Evolutionary conservation across 2,888 invertebrate species (phyloP), one percentile per base, ranked within the genome.

Genomic region (Amphiduros pacificus): DNA sequence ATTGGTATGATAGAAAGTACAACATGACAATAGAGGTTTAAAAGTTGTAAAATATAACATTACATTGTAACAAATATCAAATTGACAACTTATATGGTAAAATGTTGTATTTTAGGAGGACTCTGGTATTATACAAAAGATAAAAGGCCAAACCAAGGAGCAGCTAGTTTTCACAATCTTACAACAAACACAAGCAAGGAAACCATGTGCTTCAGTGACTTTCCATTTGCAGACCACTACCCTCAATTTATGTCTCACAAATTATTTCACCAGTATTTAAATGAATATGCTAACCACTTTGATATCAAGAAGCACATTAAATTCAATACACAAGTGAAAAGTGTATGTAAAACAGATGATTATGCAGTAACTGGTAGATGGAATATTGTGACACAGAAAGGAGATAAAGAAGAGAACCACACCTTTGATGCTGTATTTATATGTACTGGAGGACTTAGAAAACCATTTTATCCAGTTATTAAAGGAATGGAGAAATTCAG

Each of bases 231-330:
- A 0, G 62, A 62, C 1, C 74, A 80, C 6, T 80, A 62, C 52
- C 78, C 82, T 0, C 74, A 77, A 59, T 80, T 73, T 64, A 80
- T 81, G 79, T 80, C 79, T 68, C 78, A 82, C 66, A 69, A 72
- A 41, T 69, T n/a, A n/a, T n/a, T n/a, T n/a, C 63, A 74, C 58
- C 67, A 67, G 53, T 77, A 63, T 28, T 52, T 63, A 20, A 49
- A 56, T 31, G 20, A 56, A 28, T 61, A 63, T 36, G 48, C 40
- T 6, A 69, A 79, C 2, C 51, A 74, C 4, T 81, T 80, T 61
- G 67, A 70, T 2, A 64, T 82, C 11, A 62, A 56, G 20, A 68
- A 75, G 24, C 66, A 77, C 65, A 76, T 82, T 9, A 55, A 64
- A 3, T 78, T 77, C 61, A 67, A 74, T 51, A 75, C 71, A 17